These are phyloP conservation scores for Saturnia pavonia DNA, from an alignment of 2,888 invertebrate genomes.

Conservation along the genomic window DNA sequence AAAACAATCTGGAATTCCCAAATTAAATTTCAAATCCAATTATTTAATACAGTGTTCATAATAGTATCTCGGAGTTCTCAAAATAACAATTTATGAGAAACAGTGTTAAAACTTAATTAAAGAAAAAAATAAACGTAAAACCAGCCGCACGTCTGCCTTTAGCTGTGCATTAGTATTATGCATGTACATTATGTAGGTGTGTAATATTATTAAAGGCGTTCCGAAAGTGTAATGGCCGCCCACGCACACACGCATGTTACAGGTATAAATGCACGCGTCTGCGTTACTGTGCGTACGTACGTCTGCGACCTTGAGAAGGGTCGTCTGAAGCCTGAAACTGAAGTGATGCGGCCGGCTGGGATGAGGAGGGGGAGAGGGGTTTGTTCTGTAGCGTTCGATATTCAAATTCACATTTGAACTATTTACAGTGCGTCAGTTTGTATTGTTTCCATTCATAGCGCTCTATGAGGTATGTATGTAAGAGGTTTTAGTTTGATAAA, in stretches of 20 bases:
- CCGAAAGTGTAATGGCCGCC: conserved; percentile 54
- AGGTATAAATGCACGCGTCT: conserved; percentile 45
- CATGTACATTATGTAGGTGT: conserved; percentile 6
- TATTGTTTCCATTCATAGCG: conserved; percentile 17
- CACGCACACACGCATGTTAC: conserved; percentile 38
- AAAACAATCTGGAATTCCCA: neutral
- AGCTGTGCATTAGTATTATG: conserved; percentile 8
- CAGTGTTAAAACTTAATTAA: neutral
- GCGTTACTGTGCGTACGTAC: conserved; percentile 51
- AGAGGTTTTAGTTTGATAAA: neutral
- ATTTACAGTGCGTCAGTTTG: conserved; percentile 45
- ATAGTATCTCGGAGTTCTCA: neutral
- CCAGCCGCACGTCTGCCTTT: neutral
- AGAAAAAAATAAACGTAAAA: neutral
- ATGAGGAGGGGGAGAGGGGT: conserved; percentile 29
- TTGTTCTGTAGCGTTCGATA: conserved; percentile 50
- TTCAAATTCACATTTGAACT: conserved; percentile 54
- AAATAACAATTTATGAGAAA: conserved; percentile 8
- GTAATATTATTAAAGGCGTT: conserved; percentile 4
- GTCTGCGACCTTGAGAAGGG: conserved; percentile 78
- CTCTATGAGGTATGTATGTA: conserved; percentile 13
- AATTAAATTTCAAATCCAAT: neutral
- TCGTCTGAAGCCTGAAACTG: conserved; percentile 69
- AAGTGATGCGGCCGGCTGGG: conserved; percentile 24
- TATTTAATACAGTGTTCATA: neutral